These are phyloP conservation scores for Drosophila yakuba DNA, from an alignment of 1,140 invertebrate species.

Conservation along the genomic window DNA sequence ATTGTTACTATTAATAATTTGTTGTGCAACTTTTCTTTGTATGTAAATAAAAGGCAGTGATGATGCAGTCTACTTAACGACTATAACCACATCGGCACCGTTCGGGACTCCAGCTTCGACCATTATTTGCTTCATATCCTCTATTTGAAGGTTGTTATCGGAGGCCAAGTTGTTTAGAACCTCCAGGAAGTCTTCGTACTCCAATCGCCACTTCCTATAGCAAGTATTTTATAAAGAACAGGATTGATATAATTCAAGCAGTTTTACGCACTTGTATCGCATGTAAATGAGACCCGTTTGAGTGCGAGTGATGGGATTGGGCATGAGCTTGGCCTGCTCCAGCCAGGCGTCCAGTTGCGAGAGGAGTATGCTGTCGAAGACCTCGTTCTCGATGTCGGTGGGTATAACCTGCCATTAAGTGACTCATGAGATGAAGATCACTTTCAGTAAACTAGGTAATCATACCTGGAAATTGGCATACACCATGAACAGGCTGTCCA, in stretches of 20 bases:
- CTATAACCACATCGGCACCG: slow-evolving; percentile 50
- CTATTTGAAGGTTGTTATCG: slow-evolving; percentile 42
- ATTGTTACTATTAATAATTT: slow-evolving; percentile 53
- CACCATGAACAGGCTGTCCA: slow-evolving; percentile 64
- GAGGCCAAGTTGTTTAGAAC: slow-evolving; percentile 54
- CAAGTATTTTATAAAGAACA: background rate
- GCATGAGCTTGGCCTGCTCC: slow-evolving; percentile 72
- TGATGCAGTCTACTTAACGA: slow-evolving; percentile 58
- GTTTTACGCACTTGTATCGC: slow-evolving; percentile 65
- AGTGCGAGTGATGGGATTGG: slow-evolving; percentile 57
- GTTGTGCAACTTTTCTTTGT: slow-evolving; percentile 26
- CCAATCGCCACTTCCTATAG: slow-evolving; percentile 75
- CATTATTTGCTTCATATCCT: slow-evolving; percentile 61
- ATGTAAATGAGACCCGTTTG: slow-evolving; percentile 79
- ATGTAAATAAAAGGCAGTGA: slow-evolving; percentile 40
- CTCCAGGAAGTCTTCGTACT: slow-evolving; percentile 75
- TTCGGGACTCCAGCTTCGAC: slow-evolving; percentile 60
- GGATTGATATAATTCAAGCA: too few relatives aligned
- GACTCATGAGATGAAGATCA: background rate
- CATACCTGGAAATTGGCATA: slow-evolving; percentile 67
- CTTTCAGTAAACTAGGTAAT: too few relatives aligned
- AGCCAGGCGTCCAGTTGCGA: slow-evolving; percentile 76
- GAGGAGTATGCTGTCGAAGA: slow-evolving; percentile 65
- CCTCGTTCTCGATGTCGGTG: slow-evolving; percentile 65
- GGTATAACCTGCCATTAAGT: slow-evolving; percentile 18